Percentiles rank a stretch among this genome's conserved stretches.
Conservation (phyloP, 1,140 invertebrate genomes). For the Oedothorax gibbosus region DNA sequence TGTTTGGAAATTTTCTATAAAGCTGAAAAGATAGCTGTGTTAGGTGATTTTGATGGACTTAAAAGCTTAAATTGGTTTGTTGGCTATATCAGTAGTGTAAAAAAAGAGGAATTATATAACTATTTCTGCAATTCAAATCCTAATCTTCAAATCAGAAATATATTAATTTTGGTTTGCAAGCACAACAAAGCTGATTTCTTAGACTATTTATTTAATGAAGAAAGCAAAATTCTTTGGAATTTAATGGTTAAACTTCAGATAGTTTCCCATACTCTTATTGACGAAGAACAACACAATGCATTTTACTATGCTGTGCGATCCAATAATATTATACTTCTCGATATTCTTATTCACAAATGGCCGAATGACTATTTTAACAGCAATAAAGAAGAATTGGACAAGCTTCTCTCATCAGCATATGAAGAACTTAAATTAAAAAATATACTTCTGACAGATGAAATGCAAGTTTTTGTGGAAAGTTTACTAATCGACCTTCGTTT, state of each 20-base stretch:
- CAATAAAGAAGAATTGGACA: not conserved
- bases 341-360: conserved; percentile 3
- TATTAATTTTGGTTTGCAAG: conserved; percentile 25
- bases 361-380: conserved; percentile 7
- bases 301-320: conserved; percentile 39
- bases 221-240: conserved; percentile 10
- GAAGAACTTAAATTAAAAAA: conserved; percentile 35
- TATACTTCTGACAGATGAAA: not conserved
- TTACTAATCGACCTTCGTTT: conserved; percentile 8
- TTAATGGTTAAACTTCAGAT: not conserved
- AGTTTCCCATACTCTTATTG: not conserved
- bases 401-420: conserved; percentile 21
- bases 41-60: not conserved
- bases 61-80: not conserved
- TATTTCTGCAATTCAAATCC: not conserved
- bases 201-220: conserved; percentile 12
- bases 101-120: not conserved
- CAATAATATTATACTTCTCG: conserved; percentile 1
- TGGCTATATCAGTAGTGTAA: not conserved
- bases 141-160: conserved; percentile 9
- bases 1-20: no score
- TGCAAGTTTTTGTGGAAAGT: not conserved
- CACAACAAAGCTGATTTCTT: not conserved
- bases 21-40: no score
- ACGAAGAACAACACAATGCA: conserved; percentile 27